A percentile compares a stretch with the other conserved stretches of the same genome.
These are phyloP conservation scores for Apostichopus leukothele DNA, from an alignment of 53 echinoderm and acorn worm genomes.

Conservation along the genomic window DNA sequence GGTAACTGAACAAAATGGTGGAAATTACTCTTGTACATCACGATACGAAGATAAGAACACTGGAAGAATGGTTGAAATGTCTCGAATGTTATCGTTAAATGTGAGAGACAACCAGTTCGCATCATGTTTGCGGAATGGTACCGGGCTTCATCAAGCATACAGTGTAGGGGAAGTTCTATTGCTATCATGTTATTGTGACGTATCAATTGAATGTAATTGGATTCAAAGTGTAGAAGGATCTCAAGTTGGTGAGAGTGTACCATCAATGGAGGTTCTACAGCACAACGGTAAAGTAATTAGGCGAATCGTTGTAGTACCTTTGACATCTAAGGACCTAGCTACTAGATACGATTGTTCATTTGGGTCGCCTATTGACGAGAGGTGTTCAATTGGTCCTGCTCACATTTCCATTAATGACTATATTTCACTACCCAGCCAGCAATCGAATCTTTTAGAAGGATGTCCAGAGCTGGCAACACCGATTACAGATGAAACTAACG, in stretches of 20 bases:
- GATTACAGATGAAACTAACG: neutral
- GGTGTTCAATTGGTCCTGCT: constrained; percentile 21
- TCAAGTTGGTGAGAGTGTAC: neutral
- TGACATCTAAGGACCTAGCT: neutral
- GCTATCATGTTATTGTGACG: neutral
- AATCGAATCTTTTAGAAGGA: neutral
- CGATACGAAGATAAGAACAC: neutral
- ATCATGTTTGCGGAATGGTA: neutral
- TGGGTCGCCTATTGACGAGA: neutral
- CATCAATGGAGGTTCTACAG: too few relatives aligned
- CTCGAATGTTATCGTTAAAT: neutral
- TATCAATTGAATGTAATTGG: neutral
- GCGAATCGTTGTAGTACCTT: neutral
- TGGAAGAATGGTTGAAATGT: neutral
- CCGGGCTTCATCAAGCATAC: neutral
- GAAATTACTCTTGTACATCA: neutral
- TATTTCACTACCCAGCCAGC: neutral
- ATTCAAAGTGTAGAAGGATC: neutral
- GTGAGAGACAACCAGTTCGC: neutral
- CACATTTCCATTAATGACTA: neutral
- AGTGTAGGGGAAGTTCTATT: neutral
- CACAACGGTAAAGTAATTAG: neutral
- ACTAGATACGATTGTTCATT: constrained; percentile 1
- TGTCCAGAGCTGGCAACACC: neutral
- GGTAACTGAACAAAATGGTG: neutral